Evolutionary conservation across 2,888 invertebrate species (phyloP).

Genomic region (Brachypterus glaber): DNA sequence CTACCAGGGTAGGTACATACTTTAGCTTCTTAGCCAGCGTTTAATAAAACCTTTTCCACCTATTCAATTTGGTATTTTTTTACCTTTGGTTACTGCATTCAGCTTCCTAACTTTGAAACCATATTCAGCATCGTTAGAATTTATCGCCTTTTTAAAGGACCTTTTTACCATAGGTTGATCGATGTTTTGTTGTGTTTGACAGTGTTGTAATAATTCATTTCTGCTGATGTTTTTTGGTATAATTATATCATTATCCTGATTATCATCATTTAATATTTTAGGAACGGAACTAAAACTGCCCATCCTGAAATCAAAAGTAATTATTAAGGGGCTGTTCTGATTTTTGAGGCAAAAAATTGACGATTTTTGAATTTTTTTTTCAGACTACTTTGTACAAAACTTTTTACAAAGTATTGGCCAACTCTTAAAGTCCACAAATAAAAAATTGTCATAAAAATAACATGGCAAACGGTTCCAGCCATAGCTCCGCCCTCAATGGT

Average conservation of each 20-base stretch:
- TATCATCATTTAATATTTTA: conserved; percentile 53
- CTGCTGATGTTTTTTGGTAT: conserved; percentile 42
- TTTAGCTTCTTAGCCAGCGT: too few species aligned
- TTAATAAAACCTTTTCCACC: too few species aligned
- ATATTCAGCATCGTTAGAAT: conserved; percentile 21
- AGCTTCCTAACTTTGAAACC: conserved; percentile 38
- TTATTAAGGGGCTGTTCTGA: too few species aligned
- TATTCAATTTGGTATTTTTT: too few species aligned
- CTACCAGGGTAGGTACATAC: conserved; percentile 3
- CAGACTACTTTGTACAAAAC: too few species aligned
- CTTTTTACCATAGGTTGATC: conserved; percentile 42
- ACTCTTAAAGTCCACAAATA: too few species aligned
- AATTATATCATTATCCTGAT: conserved; percentile 49
- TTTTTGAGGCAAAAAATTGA: too few species aligned
- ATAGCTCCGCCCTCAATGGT: too few species aligned
- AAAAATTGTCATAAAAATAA: too few species aligned
- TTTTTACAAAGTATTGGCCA: too few species aligned
- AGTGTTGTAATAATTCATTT: conserved; percentile 46
- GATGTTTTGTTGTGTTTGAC: conserved; percentile 42
- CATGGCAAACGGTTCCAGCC: too few species aligned
- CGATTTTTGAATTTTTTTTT: too few species aligned
- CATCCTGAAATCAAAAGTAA: conserved; percentile 51
- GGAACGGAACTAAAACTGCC: conserved; percentile 62
- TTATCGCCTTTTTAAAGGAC: conserved; percentile 29
- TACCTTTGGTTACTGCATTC: conserved; percentile 43